Evolutionary conservation across 2,888 invertebrate species (phyloP), one percentile per base, ranked within the genome.

Genomic region (Charanyca ferruginea): DNA sequence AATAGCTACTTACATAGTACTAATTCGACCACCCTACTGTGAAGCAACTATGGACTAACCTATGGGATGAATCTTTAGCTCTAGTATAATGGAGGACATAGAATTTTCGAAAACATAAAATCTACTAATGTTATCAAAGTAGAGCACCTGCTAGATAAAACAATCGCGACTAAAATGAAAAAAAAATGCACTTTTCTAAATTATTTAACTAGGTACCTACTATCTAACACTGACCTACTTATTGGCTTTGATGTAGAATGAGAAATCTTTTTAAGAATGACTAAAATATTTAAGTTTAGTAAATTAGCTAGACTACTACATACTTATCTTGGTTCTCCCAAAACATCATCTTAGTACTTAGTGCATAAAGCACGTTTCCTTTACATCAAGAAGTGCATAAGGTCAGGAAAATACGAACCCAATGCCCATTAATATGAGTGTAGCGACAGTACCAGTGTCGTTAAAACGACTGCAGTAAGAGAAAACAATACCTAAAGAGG

Each of bases 401-500:
- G n/a, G n/a, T n/a, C n/a, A n/a, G n/a, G n/a, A n/a, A n/a, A n/a
- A n/a, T n/a, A n/a, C n/a, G n/a, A n/a, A n/a, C n/a, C n/a, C n/a
- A n/a, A n/a, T n/a, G n/a, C n/a, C n/a, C n/a, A n/a, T n/a, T n/a
- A n/a, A n/a, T n/a, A n/a, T n/a, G n/a, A n/a, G n/a, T n/a, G n/a
- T n/a, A n/a, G n/a, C n/a, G n/a, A n/a, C n/a, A n/a, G n/a, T n/a
- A n/a, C n/a, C 9, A 42, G 6, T 22, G 16, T 20, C 1, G n/a
- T 32, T 20, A 41, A 25, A 42, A 20, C 16, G 3, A 55, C 25
- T 18, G 4, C 0, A 25, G 23, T 23, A 35, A 35, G 55, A 62
- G 41, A 71, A 63, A 70, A 42, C 49, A 28, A 23, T 45, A 23
- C 54, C 35, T 9, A 38, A 53, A 38, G 22, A 53, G 49, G 53